Conservation (phyloP, 2,888 invertebrate genomes). For the Pinctada fucata region DNA sequence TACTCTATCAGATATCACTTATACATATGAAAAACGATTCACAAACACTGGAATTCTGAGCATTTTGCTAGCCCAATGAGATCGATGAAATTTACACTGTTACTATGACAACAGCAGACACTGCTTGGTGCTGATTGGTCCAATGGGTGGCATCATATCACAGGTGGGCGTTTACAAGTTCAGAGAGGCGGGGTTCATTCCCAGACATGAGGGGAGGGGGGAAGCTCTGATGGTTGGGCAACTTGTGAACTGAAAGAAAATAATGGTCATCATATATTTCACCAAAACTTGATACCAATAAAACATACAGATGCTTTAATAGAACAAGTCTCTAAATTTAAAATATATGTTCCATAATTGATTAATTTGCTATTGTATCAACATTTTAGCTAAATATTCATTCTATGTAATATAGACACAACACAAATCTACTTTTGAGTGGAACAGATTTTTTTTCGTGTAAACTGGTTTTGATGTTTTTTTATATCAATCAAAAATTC, state of each 20-base stretch:
- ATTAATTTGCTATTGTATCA: too few relatives aligned
- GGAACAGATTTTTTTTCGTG: too few relatives aligned
- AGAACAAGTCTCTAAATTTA: too few relatives aligned
- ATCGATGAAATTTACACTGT: neutral
- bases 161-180: conserved; percentile 16
- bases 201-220: conserved; percentile 99
- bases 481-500: too few relatives aligned
- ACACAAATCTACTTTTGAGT: too few relatives aligned
- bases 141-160: conserved; percentile 6
- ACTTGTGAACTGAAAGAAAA: conserved; percentile 77
- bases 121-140: conserved; percentile 1
- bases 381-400: too few relatives aligned
- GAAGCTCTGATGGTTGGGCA: conserved; percentile 98
- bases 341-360: too few relatives aligned
- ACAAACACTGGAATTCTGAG: conserved; percentile 1
- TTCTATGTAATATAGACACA: too few relatives aligned
- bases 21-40: neutral
- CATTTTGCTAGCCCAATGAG: conserved; percentile 6
- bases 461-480: too few relatives aligned
- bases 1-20: too few relatives aligned
- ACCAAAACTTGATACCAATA: neutral
- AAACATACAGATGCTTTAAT: neutral
- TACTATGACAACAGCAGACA: neutral
- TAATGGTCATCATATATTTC: neutral
- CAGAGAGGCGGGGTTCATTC: conserved; percentile 52